Conservation (phyloP, 2,888 invertebrate species). For the Schrankia costaestrigalis region DNA sequence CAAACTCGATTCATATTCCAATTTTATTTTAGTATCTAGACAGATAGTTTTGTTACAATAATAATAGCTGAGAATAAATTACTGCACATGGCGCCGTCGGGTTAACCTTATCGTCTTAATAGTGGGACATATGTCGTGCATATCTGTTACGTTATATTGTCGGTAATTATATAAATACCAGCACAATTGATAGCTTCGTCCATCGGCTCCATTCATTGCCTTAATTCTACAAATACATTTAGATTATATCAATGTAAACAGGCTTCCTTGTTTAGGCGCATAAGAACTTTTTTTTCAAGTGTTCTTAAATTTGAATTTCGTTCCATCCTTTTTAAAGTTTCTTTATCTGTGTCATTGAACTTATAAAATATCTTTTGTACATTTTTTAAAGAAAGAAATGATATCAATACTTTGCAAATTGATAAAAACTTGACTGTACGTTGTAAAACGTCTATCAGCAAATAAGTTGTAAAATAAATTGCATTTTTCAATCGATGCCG, state of each 20-base stretch:
- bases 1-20: slow-evolving; percentile 19
- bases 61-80: slow-evolving; percentile 32
- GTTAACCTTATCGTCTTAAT: slow-evolving; percentile 52
- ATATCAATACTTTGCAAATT: too few relatives aligned
- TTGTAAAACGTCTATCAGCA: too few relatives aligned
- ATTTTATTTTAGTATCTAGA: slow-evolving; percentile 29
- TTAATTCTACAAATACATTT: slow-evolving; percentile 16
- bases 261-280: too few relatives aligned
- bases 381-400: too few relatives aligned
- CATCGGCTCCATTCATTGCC: slow-evolving; percentile 23
- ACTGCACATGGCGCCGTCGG: slow-evolving; percentile 48
- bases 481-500: slow-evolving; percentile 18
- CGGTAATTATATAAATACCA: slow-evolving; percentile 31
- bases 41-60: slow-evolving; percentile 20
- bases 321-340: too few relatives aligned
- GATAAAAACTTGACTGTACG: too few relatives aligned
- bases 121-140: slow-evolving; percentile 45
- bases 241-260: slow-evolving; percentile 4
- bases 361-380: too few relatives aligned
- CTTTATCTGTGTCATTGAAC: too few relatives aligned
- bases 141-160: slow-evolving; percentile 30
- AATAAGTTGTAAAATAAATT: slow-evolving; percentile 16
- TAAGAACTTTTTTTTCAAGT: too few relatives aligned
- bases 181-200: slow-evolving; percentile 15
- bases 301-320: too few relatives aligned